Percentiles rank a stretch among this genome's conserved stretches.
phyloP scores from a whole-genome alignment of 2,113 vertebrate genomes.

The Henicopernis longicauda region DNA sequence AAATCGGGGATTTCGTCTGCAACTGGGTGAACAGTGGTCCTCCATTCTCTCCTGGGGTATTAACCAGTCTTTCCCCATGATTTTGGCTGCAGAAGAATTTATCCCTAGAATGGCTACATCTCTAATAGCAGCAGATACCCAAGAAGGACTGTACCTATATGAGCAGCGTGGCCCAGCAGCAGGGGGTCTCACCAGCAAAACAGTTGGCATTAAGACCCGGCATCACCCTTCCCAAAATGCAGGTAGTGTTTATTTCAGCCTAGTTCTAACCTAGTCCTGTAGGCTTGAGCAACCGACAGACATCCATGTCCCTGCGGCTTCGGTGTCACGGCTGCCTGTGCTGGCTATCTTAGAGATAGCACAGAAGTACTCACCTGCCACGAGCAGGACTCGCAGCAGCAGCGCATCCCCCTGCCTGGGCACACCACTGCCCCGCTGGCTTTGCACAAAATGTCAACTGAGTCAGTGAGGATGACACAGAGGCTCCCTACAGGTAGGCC shows the following conservation, averaged over 20 bases:
- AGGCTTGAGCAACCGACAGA: rapidly evolving
- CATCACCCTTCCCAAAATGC: background rate
- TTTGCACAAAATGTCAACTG: rapidly evolving
- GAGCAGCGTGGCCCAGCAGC: background rate
- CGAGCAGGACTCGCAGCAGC: rapidly evolving
- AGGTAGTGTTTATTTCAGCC: background rate
- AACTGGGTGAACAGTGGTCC: background rate
- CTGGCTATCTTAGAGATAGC: background rate
- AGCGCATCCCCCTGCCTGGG: rapidly evolving
- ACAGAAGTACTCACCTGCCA: rapidly evolving
- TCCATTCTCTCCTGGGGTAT: background rate
- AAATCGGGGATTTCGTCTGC: background rate
- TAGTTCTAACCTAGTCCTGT: background rate
- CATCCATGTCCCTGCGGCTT: rapidly evolving
- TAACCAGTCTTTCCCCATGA: background rate
- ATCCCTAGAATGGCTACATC: background rate
- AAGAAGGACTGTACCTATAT: background rate
- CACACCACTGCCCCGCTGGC: rapidly evolving
- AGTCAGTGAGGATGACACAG: background rate
- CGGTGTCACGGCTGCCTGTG: rapidly evolving
- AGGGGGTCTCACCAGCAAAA: background rate
- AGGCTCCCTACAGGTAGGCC: background rate
- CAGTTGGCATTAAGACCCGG: background rate
- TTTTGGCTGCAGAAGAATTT: background rate
- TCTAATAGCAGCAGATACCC: background rate